These are phyloP conservation scores for Melanostigma gelatinosum DNA, from an alignment of 2,113 vertebrate genomes.

Conservation along the genomic window DNA sequence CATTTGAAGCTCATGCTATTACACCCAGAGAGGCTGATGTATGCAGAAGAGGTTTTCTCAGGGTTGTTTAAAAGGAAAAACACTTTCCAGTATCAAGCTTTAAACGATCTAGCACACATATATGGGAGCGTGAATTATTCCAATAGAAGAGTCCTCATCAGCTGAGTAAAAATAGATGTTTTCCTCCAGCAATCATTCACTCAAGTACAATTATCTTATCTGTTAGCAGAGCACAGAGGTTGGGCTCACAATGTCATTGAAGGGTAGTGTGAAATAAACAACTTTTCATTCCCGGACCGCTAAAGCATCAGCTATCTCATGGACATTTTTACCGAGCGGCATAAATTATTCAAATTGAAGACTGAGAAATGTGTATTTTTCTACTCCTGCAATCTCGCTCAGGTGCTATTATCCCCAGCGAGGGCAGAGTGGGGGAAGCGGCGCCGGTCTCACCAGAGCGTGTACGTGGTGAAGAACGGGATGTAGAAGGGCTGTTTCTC, in stretches of 20 bases:
- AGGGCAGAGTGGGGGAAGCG: constrained; percentile 15
- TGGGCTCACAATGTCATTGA: constrained; percentile 19
- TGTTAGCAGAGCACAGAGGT: constrained; percentile 6
- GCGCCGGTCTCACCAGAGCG: constrained; percentile 87
- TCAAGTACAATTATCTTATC: constrained; percentile 44
- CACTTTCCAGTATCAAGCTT: constrained; percentile 29
- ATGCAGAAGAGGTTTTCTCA: constrained; percentile 4
- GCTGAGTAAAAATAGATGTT: constrained; percentile 46
- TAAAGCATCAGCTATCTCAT: constrained; percentile 28
- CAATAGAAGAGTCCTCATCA: constrained; percentile 34
- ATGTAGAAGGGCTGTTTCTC: constrained; percentile 94
- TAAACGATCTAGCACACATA: constrained; percentile 27
- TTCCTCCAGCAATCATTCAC: constrained; percentile 39
- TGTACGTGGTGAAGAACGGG: constrained; percentile 93
- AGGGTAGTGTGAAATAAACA: constrained; percentile 41
- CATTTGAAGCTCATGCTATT: constrained; percentile 47
- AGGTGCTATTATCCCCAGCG: constrained; percentile 22
- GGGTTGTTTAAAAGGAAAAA: constrained; percentile 27
- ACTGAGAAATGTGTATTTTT: constrained; percentile 26
- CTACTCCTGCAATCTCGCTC: constrained; percentile 23
- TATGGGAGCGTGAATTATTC: constrained; percentile 49
- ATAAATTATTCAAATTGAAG: constrained; percentile 67
- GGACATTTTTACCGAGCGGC: constrained; percentile 30
- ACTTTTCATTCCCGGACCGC: constrained; percentile 19
- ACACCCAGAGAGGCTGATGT: constrained; percentile 22